Conservation (phyloP, 1,140 invertebrate genomes). For the Penaeus vannamei region DNA sequence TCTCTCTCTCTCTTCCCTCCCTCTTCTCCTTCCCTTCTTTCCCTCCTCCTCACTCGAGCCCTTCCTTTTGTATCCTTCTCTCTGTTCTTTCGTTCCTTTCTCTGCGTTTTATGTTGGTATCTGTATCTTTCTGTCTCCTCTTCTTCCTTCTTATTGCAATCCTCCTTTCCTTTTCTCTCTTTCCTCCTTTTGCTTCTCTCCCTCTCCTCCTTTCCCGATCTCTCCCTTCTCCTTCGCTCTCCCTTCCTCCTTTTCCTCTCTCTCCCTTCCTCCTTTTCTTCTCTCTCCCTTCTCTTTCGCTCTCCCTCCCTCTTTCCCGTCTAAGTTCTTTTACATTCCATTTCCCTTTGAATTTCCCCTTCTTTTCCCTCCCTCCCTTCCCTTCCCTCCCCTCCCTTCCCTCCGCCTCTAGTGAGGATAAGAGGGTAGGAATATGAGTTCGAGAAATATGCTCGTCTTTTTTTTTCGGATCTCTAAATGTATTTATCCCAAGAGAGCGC, state of each 20-base stretch:
- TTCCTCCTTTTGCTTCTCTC: neutral
- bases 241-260: neutral
- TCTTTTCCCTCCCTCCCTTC: neutral
- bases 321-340: conserved; percentile 13
- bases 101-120: too few relatives aligned
- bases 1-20: neutral
- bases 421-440: too few relatives aligned
- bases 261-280: neutral
- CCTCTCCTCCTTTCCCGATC: neutral
- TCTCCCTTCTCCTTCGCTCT: too few relatives aligned
- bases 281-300: neutral
- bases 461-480: too few relatives aligned
- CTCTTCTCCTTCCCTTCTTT: neutral
- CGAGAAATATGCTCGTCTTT: too few relatives aligned
- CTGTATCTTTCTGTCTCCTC: neutral
- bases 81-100: too few relatives aligned
- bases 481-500: too few relatives aligned
- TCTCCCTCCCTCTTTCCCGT: neutral
- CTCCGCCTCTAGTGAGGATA: neutral
- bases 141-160: neutral
- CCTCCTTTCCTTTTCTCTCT: neutral
- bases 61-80: neutral
- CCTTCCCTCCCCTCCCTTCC: neutral
- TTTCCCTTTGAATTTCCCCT: conserved; percentile 3
- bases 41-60: neutral